phyloP scores from a whole-genome alignment of 2,888 invertebrate species.

The Urechis unicinctus region DNA sequence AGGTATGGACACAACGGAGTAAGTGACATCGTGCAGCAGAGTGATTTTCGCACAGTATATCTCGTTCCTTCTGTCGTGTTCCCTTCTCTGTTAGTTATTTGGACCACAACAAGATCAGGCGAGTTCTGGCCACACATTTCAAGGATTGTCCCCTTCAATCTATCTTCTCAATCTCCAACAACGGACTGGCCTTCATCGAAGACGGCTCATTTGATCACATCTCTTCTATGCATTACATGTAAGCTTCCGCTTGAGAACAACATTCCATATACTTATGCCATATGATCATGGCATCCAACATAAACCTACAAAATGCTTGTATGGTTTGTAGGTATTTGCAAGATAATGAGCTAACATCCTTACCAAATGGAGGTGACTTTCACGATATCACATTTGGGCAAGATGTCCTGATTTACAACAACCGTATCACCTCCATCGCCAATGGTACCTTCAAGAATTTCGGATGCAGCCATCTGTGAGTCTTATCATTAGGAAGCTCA shows the following conservation, averaged over 20 bases:
- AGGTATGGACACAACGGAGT: too few species aligned
- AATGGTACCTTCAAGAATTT: slow-evolving; percentile 9
- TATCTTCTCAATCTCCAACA: not conserved
- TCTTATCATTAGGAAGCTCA: too few species aligned
- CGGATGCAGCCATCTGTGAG: not conserved
- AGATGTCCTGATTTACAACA: too few species aligned
- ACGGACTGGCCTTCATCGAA: not conserved
- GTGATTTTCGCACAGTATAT: too few species aligned
- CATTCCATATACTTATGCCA: not conserved
- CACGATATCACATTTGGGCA: too few species aligned
- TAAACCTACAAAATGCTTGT: too few species aligned
- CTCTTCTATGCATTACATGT: too few species aligned
- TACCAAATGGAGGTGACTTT: not conserved
- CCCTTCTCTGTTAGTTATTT: too few species aligned
- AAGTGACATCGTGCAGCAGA: too few species aligned
- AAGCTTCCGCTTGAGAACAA: not conserved
- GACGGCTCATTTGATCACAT: not conserved
- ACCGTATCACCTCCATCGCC: slow-evolving; percentile 24
- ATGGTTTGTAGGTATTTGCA: not conserved
- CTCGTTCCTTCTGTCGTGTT: too few species aligned
- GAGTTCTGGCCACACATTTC: not conserved
- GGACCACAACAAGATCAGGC: not conserved
- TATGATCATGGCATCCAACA: not conserved
- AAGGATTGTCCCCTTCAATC: not conserved
- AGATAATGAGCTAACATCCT: not conserved